phyloP scores from a whole-genome alignment of 1,140 invertebrate species.

The Chelonus insularis region DNA sequence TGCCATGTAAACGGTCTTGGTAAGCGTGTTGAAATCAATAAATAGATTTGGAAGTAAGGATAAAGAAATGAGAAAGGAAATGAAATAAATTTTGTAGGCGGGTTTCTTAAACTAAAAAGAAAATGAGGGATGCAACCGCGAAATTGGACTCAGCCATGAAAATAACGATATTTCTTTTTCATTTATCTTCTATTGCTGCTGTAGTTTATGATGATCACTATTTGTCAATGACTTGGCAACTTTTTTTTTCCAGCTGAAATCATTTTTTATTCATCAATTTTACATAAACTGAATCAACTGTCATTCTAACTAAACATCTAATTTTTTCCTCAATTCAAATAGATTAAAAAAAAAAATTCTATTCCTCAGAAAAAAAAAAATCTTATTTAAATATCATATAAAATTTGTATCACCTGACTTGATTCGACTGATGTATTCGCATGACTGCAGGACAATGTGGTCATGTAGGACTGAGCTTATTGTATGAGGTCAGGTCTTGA shows the following conservation, averaged over 20 bases:
- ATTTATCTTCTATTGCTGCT: not conserved
- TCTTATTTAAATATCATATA: not conserved
- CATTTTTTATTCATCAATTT: constrained; percentile 49
- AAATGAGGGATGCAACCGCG: constrained; percentile 42
- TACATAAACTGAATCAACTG: not conserved
- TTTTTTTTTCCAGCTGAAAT: constrained; percentile 39
- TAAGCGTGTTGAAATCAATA: not conserved
- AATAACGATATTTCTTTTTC: constrained; percentile 51
- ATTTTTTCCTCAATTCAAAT: not conserved
- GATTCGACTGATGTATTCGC: too few relatives aligned
- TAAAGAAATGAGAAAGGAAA: constrained; percentile 5
- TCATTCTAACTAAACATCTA: not conserved
- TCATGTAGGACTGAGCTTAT: too few relatives aligned
- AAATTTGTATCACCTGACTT: constrained; percentile 2
- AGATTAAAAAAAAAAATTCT: not conserved
- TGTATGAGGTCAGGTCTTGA: constrained; percentile 17
- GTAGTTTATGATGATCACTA: constrained; percentile 29
- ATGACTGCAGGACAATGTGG: not conserved
- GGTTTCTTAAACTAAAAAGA: constrained; percentile 1
- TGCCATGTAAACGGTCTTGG: not conserved
- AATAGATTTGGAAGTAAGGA: constrained; percentile 22
- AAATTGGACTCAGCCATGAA: constrained; percentile 48
- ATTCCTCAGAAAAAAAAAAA: constrained; percentile 3
- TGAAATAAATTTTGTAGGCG: constrained; percentile 20
- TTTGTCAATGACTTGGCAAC: constrained; percentile 45